phyloP scores from a whole-genome alignment of 2,113 vertebrate species.

The Gambusia holbrooki region DNA sequence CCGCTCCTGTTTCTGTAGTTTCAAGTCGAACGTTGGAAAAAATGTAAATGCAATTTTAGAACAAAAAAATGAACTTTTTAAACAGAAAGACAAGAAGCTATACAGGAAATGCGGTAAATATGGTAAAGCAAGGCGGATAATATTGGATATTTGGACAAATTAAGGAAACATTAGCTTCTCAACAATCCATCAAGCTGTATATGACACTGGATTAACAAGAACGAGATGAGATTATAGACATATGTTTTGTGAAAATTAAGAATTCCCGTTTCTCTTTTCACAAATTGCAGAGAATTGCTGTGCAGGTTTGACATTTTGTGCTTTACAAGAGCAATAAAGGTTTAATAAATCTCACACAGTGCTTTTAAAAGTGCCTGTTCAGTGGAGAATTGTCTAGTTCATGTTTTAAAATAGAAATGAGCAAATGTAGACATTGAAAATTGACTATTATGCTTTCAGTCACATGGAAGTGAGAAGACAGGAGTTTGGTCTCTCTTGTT shows the following conservation, averaged over 20 bases:
- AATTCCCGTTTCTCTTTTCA: not conserved
- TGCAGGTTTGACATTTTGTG: not conserved
- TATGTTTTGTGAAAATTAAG: not conserved
- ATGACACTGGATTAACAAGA: not conserved
- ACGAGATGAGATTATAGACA: not conserved
- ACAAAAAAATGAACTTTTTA: not conserved
- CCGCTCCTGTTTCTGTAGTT: not conserved
- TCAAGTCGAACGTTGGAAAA: not conserved
- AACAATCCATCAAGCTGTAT: not conserved
- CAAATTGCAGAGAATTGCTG: not conserved
- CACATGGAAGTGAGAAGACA: not conserved
- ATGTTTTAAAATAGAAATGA: not conserved
- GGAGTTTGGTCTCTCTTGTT: too few relatives aligned
- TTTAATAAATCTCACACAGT: not conserved
- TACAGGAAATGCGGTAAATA: not conserved
- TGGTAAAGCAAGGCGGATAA: not conserved
- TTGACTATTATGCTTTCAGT: not conserved
- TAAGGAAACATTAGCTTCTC: not conserved
- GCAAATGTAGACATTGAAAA: not conserved
- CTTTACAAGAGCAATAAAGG: not conserved
- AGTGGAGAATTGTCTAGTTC: not conserved
- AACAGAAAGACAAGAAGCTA: not conserved
- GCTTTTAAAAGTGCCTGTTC: not conserved
- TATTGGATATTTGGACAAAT: not conserved
- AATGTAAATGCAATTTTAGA: not conserved